phyloP scores from a whole-genome alignment of 2,888 invertebrate species.

The Cheilosia vulpina region DNA sequence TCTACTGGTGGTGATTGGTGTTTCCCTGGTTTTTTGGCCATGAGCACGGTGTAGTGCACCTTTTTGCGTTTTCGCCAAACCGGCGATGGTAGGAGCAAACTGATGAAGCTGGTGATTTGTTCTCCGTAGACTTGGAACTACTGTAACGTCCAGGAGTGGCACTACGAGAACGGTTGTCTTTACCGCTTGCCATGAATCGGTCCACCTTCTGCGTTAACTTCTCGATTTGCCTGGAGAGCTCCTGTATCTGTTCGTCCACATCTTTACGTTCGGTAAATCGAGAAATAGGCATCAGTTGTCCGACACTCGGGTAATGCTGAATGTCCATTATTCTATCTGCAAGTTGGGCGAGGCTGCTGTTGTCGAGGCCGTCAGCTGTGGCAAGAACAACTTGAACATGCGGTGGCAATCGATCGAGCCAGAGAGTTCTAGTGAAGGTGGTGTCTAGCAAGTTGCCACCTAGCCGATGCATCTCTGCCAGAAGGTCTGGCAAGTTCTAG shows the following conservation, averaged over 20 bases:
- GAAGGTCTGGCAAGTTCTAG: conserved; percentile 25
- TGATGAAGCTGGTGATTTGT: not conserved
- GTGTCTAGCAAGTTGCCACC: conserved; percentile 21
- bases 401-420: conserved; percentile 14
- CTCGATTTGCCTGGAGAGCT: conserved; percentile 26
- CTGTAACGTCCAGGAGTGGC: conserved; percentile 6
- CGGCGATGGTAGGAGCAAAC: conserved; percentile 6
- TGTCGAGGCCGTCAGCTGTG: conserved; percentile 31
- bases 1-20: conserved; percentile 12
- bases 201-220: conserved; percentile 24
- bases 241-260: conserved; percentile 5
- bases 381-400: conserved; percentile 24
- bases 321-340: conserved; percentile 34
- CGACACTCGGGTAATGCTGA: conserved; percentile 10
- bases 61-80: conserved; percentile 9
- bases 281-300: conserved; percentile 15
- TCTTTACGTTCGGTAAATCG: conserved; percentile 6
- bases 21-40: conserved; percentile 21
- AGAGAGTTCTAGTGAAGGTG: conserved; percentile 16
- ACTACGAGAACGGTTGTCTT: conserved; percentile 26
- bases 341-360: conserved; percentile 30
- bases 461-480: conserved; percentile 25
- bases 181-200: conserved; percentile 19
- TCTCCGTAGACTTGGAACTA: not conserved
- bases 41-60: conserved; percentile 10